phyloP scores from a whole-genome alignment of 2,113 vertebrate species.

The Platichthys stellatus region DNA sequence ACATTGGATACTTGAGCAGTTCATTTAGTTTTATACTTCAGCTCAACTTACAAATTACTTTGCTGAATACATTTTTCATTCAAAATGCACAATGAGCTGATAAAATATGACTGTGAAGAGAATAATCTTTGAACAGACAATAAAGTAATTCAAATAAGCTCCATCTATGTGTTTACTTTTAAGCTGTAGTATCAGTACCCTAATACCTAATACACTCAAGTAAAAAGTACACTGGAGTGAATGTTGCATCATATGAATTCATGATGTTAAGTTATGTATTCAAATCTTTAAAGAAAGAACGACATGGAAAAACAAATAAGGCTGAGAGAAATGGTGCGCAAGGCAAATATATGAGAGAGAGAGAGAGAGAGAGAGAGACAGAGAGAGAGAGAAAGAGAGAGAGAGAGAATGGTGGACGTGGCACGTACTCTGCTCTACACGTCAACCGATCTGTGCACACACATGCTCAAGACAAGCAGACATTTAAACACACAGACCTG shows the following conservation, averaged over 20 bases:
- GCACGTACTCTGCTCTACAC: slow-evolving; percentile 73
- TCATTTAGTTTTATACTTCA: too few species aligned
- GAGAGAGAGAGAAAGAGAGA: slow-evolving; percentile 33
- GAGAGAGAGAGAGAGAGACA: background rate
- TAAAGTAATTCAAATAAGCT: too few species aligned
- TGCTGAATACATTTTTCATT: too few species aligned
- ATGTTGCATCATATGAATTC: background rate
- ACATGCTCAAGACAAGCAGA: slow-evolving; percentile 40
- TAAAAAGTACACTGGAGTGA: too few species aligned
- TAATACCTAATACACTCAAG: too few species aligned
- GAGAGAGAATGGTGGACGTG: slow-evolving; percentile 75
- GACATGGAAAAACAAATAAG: background rate
- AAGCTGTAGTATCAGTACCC: too few species aligned
- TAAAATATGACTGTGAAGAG: too few species aligned
- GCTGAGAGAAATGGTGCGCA: background rate
- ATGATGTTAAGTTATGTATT: background rate
- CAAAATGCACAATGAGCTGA: too few species aligned
- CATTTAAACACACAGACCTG: slow-evolving; percentile 15
- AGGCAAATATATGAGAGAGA: background rate
- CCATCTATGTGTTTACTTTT: too few species aligned
- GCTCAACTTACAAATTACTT: too few species aligned
- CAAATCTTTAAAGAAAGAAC: background rate
- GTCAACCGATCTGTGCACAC: slow-evolving; percentile 64
- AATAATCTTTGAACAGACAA: too few species aligned
- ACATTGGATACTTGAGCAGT: too few species aligned